These are phyloP conservation scores for Smittia sp. DNA, from an alignment of 2,888 invertebrate genomes.

Conservation along the genomic window DNA sequence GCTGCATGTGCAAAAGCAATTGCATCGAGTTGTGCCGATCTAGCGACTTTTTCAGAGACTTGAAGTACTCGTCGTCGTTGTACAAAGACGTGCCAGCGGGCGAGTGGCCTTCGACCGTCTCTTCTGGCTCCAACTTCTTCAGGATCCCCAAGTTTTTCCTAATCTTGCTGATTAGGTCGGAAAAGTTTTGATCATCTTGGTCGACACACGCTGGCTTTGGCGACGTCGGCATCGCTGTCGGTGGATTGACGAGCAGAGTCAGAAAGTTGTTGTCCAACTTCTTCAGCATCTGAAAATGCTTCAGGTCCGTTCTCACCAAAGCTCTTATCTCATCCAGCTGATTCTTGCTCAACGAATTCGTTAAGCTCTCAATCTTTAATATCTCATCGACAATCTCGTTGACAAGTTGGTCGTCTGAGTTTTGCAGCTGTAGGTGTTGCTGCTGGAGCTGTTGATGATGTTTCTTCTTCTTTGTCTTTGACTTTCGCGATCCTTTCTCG, in stretches of 20 bases:
- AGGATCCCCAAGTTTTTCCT: conserved; percentile 51
- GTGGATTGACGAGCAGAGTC: conserved; percentile 17
- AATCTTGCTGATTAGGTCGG: conserved; percentile 48
- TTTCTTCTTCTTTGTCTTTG: conserved; percentile 37
- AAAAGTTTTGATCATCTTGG: conserved; percentile 38
- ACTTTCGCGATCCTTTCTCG: conserved; percentile 41
- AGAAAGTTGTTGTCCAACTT: conserved; percentile 34
- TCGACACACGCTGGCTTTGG: background rate
- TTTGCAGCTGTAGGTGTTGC: conserved; percentile 7
- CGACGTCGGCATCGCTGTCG: background rate
- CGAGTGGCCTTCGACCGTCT: conserved; percentile 14
- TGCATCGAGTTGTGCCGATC: conserved; percentile 53
- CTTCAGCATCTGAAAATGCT: conserved; percentile 28
- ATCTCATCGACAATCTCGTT: conserved; percentile 29
- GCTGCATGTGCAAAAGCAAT: conserved; percentile 51
- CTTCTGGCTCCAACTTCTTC: conserved; percentile 50
- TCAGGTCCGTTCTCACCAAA: conserved; percentile 6
- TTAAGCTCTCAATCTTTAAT: conserved; percentile 22
- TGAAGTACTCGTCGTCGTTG: conserved; percentile 52
- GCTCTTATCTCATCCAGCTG: conserved; percentile 27
- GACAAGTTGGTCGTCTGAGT: conserved; percentile 29
- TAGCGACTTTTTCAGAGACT: conserved; percentile 50
- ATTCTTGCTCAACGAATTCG: conserved; percentile 33
- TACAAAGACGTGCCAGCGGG: conserved; percentile 45
- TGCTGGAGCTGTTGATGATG: conserved; percentile 16